A percentile compares a stretch with the other conserved stretches of the same genome.
phyloP scores from a whole-genome alignment of 2,113 vertebrate genomes.

The Muntiacus reevesi region DNA sequence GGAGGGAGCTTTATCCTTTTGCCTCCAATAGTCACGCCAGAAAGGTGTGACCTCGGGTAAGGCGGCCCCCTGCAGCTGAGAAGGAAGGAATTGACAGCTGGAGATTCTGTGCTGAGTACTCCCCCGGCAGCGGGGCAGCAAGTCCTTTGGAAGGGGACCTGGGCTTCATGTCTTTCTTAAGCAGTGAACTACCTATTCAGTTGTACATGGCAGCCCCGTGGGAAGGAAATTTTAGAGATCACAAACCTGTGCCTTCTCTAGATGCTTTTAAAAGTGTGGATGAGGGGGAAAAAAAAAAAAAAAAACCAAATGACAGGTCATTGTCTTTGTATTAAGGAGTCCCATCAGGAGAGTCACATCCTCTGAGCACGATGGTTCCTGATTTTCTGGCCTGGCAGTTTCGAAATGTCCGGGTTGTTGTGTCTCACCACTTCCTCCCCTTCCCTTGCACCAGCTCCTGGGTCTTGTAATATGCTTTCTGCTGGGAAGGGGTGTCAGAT shows the following conservation, averaged over 20 bases:
- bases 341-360: background rate
- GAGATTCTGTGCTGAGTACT: background rate
- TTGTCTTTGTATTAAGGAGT: background rate
- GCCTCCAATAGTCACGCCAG: background rate
- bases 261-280: background rate
- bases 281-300: background rate
- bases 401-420: background rate
- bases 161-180: background rate
- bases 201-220: background rate
- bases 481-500: background rate
- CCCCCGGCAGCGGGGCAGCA: background rate
- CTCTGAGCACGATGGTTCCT: background rate
- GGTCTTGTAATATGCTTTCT: background rate
- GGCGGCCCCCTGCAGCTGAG: background rate
- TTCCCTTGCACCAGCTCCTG: background rate
- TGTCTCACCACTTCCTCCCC: background rate
- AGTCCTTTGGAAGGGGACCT: no score
- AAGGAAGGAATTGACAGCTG: background rate
- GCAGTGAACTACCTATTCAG: background rate
- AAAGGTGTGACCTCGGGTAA: background rate
- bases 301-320: background rate
- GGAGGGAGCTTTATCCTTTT: background rate
- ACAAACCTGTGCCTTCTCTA: background rate
- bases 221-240: background rate
- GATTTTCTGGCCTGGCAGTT: background rate